phyloP scores from a whole-genome alignment of 2,888 invertebrate species.

The Yponomeuta malinellus region DNA sequence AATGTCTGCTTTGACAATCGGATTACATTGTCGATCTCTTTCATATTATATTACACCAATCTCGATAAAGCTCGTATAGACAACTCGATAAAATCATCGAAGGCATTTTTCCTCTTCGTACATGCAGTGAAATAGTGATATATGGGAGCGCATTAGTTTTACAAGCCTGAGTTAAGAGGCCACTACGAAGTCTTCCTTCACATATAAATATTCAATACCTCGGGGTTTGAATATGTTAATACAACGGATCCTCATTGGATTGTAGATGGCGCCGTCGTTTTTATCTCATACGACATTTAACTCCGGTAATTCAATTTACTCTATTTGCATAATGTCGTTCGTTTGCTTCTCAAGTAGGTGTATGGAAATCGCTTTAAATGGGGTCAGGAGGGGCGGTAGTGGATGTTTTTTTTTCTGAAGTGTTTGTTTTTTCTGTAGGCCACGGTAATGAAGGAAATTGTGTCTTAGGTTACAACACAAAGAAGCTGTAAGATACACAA shows the following conservation, averaged over 20 bases:
- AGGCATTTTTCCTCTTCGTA: slow-evolving; percentile 20
- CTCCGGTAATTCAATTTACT: slow-evolving; percentile 75
- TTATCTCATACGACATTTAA: slow-evolving; percentile 76
- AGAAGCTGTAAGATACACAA: no score
- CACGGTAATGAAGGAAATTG: neutral
- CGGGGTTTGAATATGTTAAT: slow-evolving; percentile 72
- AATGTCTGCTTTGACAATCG: no score
- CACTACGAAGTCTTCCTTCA: slow-evolving; percentile 36
- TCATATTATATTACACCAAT: no score
- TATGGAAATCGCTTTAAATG: slow-evolving; percentile 54
- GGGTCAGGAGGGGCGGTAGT: slow-evolving; percentile 19
- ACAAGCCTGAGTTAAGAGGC: slow-evolving; percentile 60
- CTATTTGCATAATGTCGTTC: slow-evolving; percentile 72
- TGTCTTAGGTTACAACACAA: neutral
- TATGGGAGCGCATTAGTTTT: slow-evolving; percentile 51
- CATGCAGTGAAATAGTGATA: slow-evolving; percentile 50
- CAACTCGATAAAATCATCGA: slow-evolving; percentile 14
- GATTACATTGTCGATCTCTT: no score
- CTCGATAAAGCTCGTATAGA: no score
- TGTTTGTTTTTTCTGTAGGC: slow-evolving; percentile 21
- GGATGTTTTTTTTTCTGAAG: slow-evolving; percentile 16
- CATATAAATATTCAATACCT: slow-evolving; percentile 71
- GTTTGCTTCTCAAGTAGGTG: slow-evolving; percentile 65
- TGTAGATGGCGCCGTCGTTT: slow-evolving; percentile 74
- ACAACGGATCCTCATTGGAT: slow-evolving; percentile 69